Evolutionary conservation across 2,888 invertebrate genomes (phyloP), one percentile per base, ranked within the genome.

Genomic region (Apamea sordens): DNA sequence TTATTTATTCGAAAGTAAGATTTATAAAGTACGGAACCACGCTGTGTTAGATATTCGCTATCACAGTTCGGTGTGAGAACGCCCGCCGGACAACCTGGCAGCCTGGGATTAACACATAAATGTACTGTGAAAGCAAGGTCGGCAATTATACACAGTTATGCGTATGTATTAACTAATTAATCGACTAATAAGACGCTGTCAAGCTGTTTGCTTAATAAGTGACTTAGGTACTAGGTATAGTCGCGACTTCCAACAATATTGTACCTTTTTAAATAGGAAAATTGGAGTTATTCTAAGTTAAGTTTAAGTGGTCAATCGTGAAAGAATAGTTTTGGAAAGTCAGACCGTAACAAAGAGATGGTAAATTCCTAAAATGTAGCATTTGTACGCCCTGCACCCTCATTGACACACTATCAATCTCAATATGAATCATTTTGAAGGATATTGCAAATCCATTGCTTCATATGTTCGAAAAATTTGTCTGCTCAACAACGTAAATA

Each of bases 1-100:
- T 91, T 89, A 88, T 86, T 86, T 87, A 85, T 89, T 89, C 74
- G 89, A 91, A 92, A 92, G 90, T 90, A 85, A 87, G 88, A 88
- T 91, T 86, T 91, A 90, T 90, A 83, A 77, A 88, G 87, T 89
- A 86, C 86, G 87, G 86, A 85, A 87, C 83, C 89, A 88, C 77
- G 91, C 90, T 89, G 91, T 47, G 88, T 85, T 86, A 83, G 88
- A 86, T 86, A 88, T 84, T 83, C 76, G 75, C 76, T 87, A 88
- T 88, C 89, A 87, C 78, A 76, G 63, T 67, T 72, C 73, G 64
- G 85, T 80, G 85, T 85, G 87, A 79, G 84, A 86, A 83, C 76
- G 78, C 56, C 79, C 79, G 70, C 63, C 44, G 65, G 79, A 73
- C 84, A 70, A 68, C 65, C 80, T 63, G 59, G 68, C 77, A 73